These are phyloP conservation scores for Pionites leucogaster DNA, from an alignment of 2,113 vertebrate genomes.

Conservation along the genomic window DNA sequence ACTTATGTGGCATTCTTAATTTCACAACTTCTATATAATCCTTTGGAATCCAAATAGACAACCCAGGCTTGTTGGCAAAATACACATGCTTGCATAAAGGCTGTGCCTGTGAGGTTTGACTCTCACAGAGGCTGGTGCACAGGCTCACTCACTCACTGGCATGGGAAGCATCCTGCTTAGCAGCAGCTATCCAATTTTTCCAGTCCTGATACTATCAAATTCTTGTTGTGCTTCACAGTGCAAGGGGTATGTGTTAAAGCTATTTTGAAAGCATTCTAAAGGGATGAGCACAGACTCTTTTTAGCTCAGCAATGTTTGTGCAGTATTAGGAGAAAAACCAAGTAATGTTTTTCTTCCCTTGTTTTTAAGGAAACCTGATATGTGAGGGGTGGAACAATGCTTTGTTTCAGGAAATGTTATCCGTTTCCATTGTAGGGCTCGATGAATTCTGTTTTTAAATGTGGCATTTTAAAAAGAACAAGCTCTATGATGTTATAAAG, in stretches of 20 bases:
- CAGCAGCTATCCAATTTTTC: conserved; percentile 25
- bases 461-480: conserved; percentile 65
- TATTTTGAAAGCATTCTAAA: conserved; percentile 67
- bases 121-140: neutral
- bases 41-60: neutral
- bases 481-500: conserved; percentile 70
- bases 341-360: conserved; percentile 75
- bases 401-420: conserved; percentile 75
- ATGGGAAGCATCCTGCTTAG: neutral
- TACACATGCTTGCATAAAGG: neutral
- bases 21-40: neutral
- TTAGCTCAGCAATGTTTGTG: conserved; percentile 66
- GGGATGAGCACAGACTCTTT: conserved; percentile 56
- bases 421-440: conserved; percentile 69
- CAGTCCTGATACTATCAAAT: conserved; percentile 58
- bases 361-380: conserved; percentile 76
- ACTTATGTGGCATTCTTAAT: neutral
- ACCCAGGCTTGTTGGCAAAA: neutral
- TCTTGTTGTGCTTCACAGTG: conserved; percentile 53
- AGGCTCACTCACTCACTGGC: neutral
- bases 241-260: conserved; percentile 37
- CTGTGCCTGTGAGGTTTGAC: neutral
- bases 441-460: conserved; percentile 69
- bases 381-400: conserved; percentile 66
- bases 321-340: conserved; percentile 66